These are phyloP conservation scores for Pangasius macronema DNA, from an alignment of 2,797 vertebrate species.

Conservation along the genomic window DNA sequence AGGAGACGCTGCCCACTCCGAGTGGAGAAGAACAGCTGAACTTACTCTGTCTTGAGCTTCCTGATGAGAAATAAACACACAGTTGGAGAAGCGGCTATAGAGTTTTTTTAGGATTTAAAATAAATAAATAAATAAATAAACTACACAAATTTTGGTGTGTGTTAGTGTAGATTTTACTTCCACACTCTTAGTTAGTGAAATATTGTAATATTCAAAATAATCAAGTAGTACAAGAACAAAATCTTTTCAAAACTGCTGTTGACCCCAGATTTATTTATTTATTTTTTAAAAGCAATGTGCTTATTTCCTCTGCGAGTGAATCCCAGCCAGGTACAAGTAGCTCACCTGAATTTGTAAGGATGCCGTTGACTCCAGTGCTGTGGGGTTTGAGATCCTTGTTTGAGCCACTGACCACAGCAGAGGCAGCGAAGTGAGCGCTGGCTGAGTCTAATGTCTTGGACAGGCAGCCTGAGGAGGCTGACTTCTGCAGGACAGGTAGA, in stretches of 20 bases:
- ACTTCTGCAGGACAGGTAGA: conserved; percentile 68
- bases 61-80: conserved; percentile 57
- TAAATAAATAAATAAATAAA: fast-evolving
- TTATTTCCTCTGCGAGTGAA: too few species aligned
- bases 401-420: conserved; percentile 85
- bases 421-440: conserved; percentile 92
- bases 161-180: too few species aligned
- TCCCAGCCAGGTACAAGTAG: background rate
- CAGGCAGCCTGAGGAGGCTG: conserved; percentile 76
- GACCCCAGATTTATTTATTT: too few species aligned
- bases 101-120: background rate
- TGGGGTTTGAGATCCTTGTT: conserved; percentile 81
- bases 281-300: too few species aligned
- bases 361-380: conserved; percentile 79
- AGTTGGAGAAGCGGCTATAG: background rate
- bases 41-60: conserved; percentile 83
- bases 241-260: too few species aligned
- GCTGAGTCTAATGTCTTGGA: conserved; percentile 92
- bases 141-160: too few species aligned
- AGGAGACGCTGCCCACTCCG: conserved; percentile 27
- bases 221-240: too few species aligned
- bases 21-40: conserved; percentile 81
- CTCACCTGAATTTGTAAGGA: conserved; percentile 84
- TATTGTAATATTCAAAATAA: too few species aligned
- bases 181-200: too few species aligned